These are phyloP conservation scores for Dinocampus coccinellae DNA, from an alignment of 2,888 invertebrate species.

Conservation along the genomic window DNA sequence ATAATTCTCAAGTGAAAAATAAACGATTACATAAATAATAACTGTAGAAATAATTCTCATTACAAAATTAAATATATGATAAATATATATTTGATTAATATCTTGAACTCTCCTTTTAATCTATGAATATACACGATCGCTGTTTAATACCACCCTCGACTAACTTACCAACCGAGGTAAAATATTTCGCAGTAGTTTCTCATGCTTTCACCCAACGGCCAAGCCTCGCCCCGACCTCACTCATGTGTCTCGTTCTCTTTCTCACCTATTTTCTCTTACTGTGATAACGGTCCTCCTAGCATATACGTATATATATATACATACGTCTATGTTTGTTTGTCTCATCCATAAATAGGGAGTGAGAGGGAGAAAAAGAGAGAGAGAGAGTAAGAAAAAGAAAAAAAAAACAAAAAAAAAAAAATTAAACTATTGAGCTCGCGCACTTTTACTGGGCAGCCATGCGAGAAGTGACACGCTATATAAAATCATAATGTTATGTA, in stretches of 20 bases:
- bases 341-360: constrained; percentile 27
- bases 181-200: constrained; percentile 51
- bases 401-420: constrained; percentile 45
- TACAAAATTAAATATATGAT: background rate
- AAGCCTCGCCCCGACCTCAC: constrained; percentile 55
- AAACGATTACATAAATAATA: background rate
- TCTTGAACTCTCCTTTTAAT: background rate
- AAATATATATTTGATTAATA: constrained; percentile 1
- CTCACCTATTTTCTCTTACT: constrained; percentile 24
- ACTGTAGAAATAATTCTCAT: background rate
- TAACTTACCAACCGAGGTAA: constrained; percentile 40
- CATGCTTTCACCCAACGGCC: constrained; percentile 62
- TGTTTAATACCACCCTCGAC: constrained; percentile 37
- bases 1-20: background rate
- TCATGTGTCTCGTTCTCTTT: constrained; percentile 32
- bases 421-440: constrained; percentile 48
- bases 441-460: constrained; percentile 54
- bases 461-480: constrained; percentile 60
- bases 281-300: constrained; percentile 44
- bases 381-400: constrained; percentile 38
- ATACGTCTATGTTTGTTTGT: constrained; percentile 6
- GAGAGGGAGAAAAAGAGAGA: constrained; percentile 48
- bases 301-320: constrained; percentile 30
- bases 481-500: constrained; percentile 12
- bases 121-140: background rate